Percentiles rank a stretch among this genome's conserved stretches.
Evolutionary conservation across 1,140 invertebrate genomes (phyloP).

Genomic region (Drosophila elegans): DNA sequence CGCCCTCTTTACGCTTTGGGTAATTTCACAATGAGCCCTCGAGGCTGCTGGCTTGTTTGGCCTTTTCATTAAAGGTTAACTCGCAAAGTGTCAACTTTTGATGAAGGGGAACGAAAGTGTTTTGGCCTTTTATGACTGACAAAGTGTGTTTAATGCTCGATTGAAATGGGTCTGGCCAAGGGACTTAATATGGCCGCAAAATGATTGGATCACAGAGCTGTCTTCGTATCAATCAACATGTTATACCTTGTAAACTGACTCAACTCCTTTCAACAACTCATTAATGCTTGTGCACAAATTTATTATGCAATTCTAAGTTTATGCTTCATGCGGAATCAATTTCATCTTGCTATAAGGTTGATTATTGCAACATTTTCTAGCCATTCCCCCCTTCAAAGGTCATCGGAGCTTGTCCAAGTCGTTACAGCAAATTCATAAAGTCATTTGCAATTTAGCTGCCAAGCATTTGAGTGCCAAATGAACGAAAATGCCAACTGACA

Average conservation of each 20-base stretch:
- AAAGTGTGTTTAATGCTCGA: conserved; percentile 50
- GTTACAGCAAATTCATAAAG: conserved; percentile 67
- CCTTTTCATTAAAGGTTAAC: conserved; percentile 59
- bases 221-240: conserved; percentile 35
- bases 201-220: conserved; percentile 6
- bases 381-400: conserved; percentile 8
- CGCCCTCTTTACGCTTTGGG: conserved; percentile 35
- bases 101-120: conserved; percentile 56
- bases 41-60: conserved; percentile 54
- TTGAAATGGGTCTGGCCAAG: conserved; percentile 27
- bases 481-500: conserved; percentile 67
- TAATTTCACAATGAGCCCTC: conserved; percentile 77
- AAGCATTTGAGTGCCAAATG: conserved; percentile 30
- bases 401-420: conserved; percentile 18
- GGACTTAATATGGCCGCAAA: conserved; percentile 10
- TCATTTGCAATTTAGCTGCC: conserved; percentile 77
- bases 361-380: conserved; percentile 9
- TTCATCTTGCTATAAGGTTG: conserved; percentile 36
- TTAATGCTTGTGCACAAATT: conserved; percentile 73
- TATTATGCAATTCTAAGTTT: conserved; percentile 70
- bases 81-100: conserved; percentile 70
- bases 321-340: conserved; percentile 67
- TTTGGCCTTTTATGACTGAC: conserved; percentile 25
- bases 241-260: conserved; percentile 14
- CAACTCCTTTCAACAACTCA: conserved; percentile 26